Base-by-base conservation (phyloP, 2,113 vertebrate species). In the Laticauda colubrina region DNA sequence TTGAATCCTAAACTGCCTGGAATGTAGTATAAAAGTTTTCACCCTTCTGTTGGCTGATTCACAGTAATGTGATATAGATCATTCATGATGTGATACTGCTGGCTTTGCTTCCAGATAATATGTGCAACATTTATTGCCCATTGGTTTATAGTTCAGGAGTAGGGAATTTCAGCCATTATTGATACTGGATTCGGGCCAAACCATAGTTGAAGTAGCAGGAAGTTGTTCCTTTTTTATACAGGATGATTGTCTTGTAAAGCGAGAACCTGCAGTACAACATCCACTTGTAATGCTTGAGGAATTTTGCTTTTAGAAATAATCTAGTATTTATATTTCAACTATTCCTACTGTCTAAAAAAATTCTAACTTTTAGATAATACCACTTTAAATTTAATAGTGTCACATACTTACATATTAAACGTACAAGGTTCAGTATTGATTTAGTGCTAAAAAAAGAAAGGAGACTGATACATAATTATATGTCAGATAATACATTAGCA, bases 311-410 rank as follows among this genome's bases (percentile, higher is more conserved):
- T 85, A 43, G 56, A 89, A 61, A 45, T 45, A 24, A 39, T 89
- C 55, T 90, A 53, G 51, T 81, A 21, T 39, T 81, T 90, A 54
- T 53, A 26, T 21, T 69, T 51, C 57, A 64, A 21, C 10, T 90
- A 23, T 91, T 96, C 95, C 88, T 34, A 95, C 85, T 88, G 34
- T 39, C 91, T 92, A 10, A 91, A 93, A 93, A 21, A 87, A 23
- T 90, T 39, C 92, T 26, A 88, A 51, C 81, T 96, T 94, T 39
- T 90, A 93, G 55, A 93, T 93, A 75, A 34, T 53, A 45, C 2
- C 48, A 92, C 10, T 15, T 24, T n/a, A 92, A 91, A 26, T 56
- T 95, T 92, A 94, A 69, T 93, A 87, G 87, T 75, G 92, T 94
- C 95, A 94, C 29, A 95, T 18, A 3, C 90, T 94, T 23, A 81